Conservation (phyloP, 2,888 invertebrate species). For the Tenodera sinensis region DNA sequence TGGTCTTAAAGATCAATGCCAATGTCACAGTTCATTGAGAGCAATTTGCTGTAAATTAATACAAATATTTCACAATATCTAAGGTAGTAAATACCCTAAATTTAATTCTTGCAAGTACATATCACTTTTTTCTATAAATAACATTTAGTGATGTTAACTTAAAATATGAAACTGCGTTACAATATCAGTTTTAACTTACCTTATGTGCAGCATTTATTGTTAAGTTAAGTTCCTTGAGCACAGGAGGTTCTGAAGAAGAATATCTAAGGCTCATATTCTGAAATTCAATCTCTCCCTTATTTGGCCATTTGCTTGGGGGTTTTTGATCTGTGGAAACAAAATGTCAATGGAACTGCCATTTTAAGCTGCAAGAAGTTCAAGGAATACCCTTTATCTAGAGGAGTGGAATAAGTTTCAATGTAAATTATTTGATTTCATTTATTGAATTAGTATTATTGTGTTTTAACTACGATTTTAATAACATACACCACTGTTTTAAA, state of each 20-base stretch:
- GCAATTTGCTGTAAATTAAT: too few species aligned
- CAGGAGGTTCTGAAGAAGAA: slow-evolving; percentile 57
- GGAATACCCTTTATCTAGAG: neutral
- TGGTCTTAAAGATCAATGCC: too few species aligned
- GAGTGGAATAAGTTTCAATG: too few species aligned
- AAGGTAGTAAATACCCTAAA: too few species aligned
- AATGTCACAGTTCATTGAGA: too few species aligned
- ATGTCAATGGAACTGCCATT: neutral
- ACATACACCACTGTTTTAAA: too few species aligned
- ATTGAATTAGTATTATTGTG: too few species aligned
- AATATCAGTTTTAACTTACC: slow-evolving; percentile 43
- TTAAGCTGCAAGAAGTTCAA: neutral
- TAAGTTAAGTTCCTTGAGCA: slow-evolving; percentile 69
- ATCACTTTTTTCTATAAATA: too few species aligned
- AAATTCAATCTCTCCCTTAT: slow-evolving; percentile 60
- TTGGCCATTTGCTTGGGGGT: slow-evolving; percentile 57
- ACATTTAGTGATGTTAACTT: neutral
- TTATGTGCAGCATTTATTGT: slow-evolving; percentile 66
- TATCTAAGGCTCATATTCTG: slow-evolving; percentile 62
- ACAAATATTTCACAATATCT: too few species aligned
- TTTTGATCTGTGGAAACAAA: slow-evolving; percentile 14
- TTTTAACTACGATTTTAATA: too few species aligned
- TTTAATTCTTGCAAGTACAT: too few species aligned
- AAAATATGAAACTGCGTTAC: neutral
- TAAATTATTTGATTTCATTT: too few species aligned